Evolutionary conservation across 2,797 vertebrate genomes (phyloP).

Genomic region (Arvicola amphibius): DNA sequence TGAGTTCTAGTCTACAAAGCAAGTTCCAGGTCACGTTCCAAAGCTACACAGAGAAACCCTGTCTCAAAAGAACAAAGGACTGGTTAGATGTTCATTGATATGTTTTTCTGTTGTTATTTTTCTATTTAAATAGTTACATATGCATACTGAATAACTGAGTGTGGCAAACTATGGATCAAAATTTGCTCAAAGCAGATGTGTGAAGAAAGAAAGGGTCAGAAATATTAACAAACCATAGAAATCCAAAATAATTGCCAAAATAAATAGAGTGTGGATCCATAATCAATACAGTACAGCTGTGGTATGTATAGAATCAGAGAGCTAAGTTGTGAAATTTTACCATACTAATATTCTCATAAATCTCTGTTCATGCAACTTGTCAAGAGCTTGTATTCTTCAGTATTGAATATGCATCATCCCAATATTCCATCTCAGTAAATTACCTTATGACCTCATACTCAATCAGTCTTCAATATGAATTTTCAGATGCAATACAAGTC

Average conservation of each 20-base stretch:
- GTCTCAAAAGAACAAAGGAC: no score
- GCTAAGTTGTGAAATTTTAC: background rate
- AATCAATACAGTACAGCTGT: background rate
- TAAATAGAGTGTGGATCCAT: background rate
- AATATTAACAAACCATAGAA: background rate
- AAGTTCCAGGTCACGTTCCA: no score
- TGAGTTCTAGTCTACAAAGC: no score
- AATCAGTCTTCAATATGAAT: background rate
- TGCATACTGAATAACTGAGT: background rate
- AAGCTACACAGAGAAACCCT: no score
- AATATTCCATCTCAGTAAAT: background rate
- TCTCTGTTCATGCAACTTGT: background rate
- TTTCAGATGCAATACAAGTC: background rate
- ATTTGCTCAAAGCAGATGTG: background rate
- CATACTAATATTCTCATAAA: background rate
- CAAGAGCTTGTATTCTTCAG: background rate
- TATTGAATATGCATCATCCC: background rate
- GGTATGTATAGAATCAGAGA: background rate
- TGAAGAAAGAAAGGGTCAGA: background rate
- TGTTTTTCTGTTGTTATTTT: background rate
- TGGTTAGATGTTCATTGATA: no score
- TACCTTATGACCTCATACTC: background rate
- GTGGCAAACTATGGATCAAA: background rate
- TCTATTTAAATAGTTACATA: background rate
- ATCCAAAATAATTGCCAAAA: background rate